Percentiles rank a stretch among this genome's conserved stretches.
phyloP scores from a whole-genome alignment of 2,113 vertebrate species.

The Trogon melanurus region DNA sequence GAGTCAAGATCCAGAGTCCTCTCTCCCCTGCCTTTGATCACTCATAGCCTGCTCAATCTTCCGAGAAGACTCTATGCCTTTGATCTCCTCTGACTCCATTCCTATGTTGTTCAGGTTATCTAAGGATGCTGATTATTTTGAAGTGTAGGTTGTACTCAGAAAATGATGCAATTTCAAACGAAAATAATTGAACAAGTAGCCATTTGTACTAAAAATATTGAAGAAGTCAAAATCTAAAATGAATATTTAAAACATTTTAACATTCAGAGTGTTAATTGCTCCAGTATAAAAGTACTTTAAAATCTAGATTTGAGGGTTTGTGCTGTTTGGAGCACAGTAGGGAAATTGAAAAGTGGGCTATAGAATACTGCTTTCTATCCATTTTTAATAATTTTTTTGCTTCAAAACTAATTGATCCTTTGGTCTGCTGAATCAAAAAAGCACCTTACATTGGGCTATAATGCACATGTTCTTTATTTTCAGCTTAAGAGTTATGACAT shows the following conservation, averaged over 20 bases:
- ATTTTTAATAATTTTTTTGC: neutral
- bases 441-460: neutral
- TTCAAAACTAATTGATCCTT: neutral
- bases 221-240: neutral
- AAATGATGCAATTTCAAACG: neutral
- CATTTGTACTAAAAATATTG: neutral
- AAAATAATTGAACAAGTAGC: neutral
- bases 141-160: neutral
- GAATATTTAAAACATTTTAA: neutral
- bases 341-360: neutral
- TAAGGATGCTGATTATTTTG: neutral
- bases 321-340: neutral
- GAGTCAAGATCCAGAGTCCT: slow-evolving; percentile 33
- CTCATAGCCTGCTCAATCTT: slow-evolving; percentile 46
- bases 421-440: neutral
- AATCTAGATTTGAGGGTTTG: neutral
- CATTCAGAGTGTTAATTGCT: neutral
- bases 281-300: neutral
- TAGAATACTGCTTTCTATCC: neutral
- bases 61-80: neutral
- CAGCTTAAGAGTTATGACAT: neutral
- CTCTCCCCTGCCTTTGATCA: slow-evolving; percentile 58
- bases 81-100: slow-evolving; percentile 14
- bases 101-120: neutral
- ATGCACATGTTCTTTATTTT: neutral